phyloP scores from a whole-genome alignment of 2,888 invertebrate species.

The Melipona beecheii region DNA sequence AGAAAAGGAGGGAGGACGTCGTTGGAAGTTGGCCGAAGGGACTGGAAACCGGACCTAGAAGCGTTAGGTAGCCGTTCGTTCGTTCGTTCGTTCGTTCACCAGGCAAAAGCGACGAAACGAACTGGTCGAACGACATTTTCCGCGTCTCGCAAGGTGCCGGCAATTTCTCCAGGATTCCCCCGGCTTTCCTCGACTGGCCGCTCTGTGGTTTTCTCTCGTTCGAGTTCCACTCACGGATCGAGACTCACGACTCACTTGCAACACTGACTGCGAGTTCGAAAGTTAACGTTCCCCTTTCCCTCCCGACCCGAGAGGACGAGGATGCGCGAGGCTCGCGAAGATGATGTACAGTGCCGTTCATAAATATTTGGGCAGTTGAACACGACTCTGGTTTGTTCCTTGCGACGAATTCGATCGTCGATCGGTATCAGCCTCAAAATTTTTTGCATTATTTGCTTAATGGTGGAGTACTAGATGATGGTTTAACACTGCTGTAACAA shows the following conservation, averaged over 20 bases:
- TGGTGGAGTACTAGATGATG: too few species aligned
- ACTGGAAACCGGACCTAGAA: background rate
- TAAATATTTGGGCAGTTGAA: too few species aligned
- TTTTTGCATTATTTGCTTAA: too few species aligned
- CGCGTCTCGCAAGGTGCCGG: constrained; percentile 65
- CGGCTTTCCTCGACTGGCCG: constrained; percentile 34
- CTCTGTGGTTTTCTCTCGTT: constrained; percentile 26
- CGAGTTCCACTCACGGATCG: constrained; percentile 29
- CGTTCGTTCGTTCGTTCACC: too few species aligned
- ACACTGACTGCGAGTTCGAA: constrained; percentile 38
- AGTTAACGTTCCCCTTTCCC: constrained; percentile 25
- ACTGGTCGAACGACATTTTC: constrained; percentile 72
- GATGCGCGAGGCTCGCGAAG: constrained; percentile 6
- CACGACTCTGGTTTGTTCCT: too few species aligned
- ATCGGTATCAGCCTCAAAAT: too few species aligned
- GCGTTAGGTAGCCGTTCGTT: background rate
- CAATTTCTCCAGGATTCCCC: constrained; percentile 60
- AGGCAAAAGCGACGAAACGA: constrained; percentile 10
- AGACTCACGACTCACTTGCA: too few species aligned
- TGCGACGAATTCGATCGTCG: too few species aligned
- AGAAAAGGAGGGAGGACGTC: background rate
- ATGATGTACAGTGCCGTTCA: too few species aligned
- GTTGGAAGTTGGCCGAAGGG: background rate
- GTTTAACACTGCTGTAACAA: too few species aligned
- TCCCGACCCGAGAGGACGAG: background rate